phyloP scores from a whole-genome alignment of 2,888 invertebrate genomes.

The Cerastis leucographa region DNA sequence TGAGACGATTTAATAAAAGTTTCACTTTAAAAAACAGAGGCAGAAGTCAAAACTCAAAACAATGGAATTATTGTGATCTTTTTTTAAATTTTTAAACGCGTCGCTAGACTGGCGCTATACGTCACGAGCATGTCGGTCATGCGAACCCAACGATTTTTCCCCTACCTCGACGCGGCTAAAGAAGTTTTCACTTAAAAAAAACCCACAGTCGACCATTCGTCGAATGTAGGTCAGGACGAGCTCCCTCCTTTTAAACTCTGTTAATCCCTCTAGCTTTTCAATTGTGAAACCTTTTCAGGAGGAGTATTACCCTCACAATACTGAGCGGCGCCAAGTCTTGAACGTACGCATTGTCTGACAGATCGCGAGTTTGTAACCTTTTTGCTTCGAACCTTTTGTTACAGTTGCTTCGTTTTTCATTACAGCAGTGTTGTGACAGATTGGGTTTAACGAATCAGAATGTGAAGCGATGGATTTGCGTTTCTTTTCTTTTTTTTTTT shows the following conservation, averaged over 20 bases:
- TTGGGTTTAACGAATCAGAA: slow-evolving; percentile 60
- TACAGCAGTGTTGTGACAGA: slow-evolving; percentile 50
- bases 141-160: no score
- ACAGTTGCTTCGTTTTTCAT: slow-evolving; percentile 52
- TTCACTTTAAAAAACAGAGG: no score
- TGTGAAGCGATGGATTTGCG: slow-evolving; percentile 34
- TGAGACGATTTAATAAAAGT: no score
- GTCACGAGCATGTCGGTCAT: no score
- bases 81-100: no score
- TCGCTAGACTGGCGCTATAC: no score
- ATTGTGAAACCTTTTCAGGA: slow-evolving; percentile 70
- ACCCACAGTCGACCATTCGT: slow-evolving; percentile 53
- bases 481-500: slow-evolving; percentile 30
- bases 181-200: slow-evolving; percentile 14
- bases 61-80: no score
- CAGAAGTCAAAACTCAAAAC: no score
- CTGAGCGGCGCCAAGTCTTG: slow-evolving; percentile 60
- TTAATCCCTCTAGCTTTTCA: slow-evolving; percentile 73
- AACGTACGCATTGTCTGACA: slow-evolving; percentile 63
- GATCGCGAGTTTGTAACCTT: slow-evolving; percentile 53
- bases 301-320: slow-evolving; percentile 68
- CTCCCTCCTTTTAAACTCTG: slow-evolving; percentile 72
- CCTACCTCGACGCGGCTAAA: no score
- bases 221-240: slow-evolving; percentile 69
- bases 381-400: slow-evolving; percentile 50